Evolutionary conservation across 2,797 vertebrate genomes (phyloP), one percentile per base, ranked within the genome.

Genomic region (Tapirus indicus): DNA sequence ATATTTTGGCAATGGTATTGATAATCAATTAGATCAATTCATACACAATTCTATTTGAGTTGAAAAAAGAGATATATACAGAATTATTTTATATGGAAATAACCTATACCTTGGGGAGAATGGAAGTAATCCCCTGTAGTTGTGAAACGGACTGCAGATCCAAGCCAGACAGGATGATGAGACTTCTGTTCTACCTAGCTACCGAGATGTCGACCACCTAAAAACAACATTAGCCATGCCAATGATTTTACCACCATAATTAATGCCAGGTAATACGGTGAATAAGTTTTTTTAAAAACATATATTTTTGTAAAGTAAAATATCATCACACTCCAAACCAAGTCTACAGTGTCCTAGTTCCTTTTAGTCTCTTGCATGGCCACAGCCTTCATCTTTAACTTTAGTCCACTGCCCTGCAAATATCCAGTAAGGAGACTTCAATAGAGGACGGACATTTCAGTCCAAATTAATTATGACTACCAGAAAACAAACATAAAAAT

Each of bases 301-400:
- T 49, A 7, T 62, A 52, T 56, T 68, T 95, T 89, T 89, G 49
- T 9, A 87, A 96, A 92, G 32, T 79, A 78, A 83, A 97, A 92
- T 89, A 92, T 72, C 17, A 41, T 17, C 74, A 80, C 2, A 49
- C 12, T 64, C 12, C 25, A 80, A 41, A 68, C 13, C 12, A 79
- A 77, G 49, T 0, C 21, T 75, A 71, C 2, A 68, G n/a, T 72
- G 17, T 47, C 49, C 12, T 77, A 66, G 13, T 58, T 83, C 8
- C 17, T n/a, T 89, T 78, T 52, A 78, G 52, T 41, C n/a, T 79
- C 84, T 96, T 86, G 18, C 35, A 87, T 25, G 27, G 5, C 41
- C 41, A 75, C 2, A 85, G 21, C 21, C 44, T 85, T 78, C 47
- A 80, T 17, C 71, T 17, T 44, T 89, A 32, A 93, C 35, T 92